Base-by-base conservation (phyloP, 2,797 vertebrate genomes). In the Cynodonichthys magdalenae region DNA sequence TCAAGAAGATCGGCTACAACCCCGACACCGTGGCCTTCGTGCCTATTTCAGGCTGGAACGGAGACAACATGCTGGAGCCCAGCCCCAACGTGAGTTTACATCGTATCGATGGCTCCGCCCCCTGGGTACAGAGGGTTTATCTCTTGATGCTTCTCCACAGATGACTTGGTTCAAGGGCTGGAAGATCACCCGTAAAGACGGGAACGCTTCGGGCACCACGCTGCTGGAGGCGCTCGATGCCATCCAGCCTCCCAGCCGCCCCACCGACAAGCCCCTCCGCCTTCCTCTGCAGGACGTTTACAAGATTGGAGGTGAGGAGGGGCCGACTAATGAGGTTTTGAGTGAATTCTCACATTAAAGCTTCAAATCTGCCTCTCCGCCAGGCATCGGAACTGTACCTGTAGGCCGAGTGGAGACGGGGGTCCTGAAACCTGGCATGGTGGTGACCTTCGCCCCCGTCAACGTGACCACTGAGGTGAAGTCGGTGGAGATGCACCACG, bases 141-240 rank as follows among this genome's bases (percentile, higher is more conserved):
- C n/a, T n/a, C n/a, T n/a, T n/a, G n/a, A n/a, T n/a, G n/a, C n/a
- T n/a, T n/a, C n/a, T n/a, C n/a, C n/a, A n/a, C n/a, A 98, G 96
- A 98, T 99, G 96, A 53, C 76, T 20, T 98, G 97, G 96, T 98
- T 96, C 88, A 98, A 97, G 82, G 96, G 96, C 5, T 98, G 97
- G 96, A 96, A 95, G 80, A 91, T 98, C 24, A 95, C 94, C 73
- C 93, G 96, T 0, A 98, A 98, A 71, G 96, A 98, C 0, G 95
- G 95, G 5, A 95, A 89, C 53, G 93, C 90, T 34, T 93, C 81
- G 0, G 97, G 97, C 17, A 93, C 91, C 53, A 98, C 96, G 0
- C 92, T 99, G 47, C 91, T 98, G 59, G 97, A 98, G 66, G 96
- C 96, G 69, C 81, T 98, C 83, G 97, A 98, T 61, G 94, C 95